Percentiles rank a stretch among this genome's conserved stretches.
These are phyloP conservation scores for Littorina saxatilis DNA, from an alignment of 1,140 invertebrate genomes.

Conservation along the genomic window DNA sequence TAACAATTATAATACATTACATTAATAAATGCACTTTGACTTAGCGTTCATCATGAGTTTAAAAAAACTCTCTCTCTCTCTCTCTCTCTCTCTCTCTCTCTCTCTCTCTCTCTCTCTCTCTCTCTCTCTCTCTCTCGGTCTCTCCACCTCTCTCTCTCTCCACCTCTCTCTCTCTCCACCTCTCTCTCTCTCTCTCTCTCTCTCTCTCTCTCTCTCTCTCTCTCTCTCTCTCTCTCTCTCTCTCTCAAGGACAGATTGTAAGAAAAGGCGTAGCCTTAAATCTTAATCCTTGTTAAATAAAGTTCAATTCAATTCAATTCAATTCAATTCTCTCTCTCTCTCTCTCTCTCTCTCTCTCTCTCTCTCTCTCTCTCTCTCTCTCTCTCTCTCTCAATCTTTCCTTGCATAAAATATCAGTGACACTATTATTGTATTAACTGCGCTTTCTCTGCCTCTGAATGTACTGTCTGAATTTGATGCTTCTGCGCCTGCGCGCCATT, in stretches of 20 bases:
- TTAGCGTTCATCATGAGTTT: too few relatives aligned
- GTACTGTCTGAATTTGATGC: neutral
- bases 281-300: too few relatives aligned
- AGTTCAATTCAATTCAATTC: too few relatives aligned
- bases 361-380: slow-evolving; percentile 12
- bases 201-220: too few relatives aligned
- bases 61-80: neutral
- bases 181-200: neutral
- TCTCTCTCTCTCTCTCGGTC: neutral
- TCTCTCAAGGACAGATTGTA: too few relatives aligned
- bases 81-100: neutral
- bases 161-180: neutral
- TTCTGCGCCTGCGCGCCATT: slow-evolving; percentile 15
- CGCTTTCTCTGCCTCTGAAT: neutral
- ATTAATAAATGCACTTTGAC: too few relatives aligned
- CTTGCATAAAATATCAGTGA: neutral
- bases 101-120: neutral
- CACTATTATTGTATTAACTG: neutral
- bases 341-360: neutral
- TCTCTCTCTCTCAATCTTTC: slow-evolving; percentile 8
- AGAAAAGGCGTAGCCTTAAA: too few relatives aligned
- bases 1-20: too few relatives aligned
- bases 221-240: neutral
- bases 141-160: too few relatives aligned
- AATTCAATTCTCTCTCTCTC: too few relatives aligned